These are phyloP conservation scores for Andrena bicolor DNA, from an alignment of 2,888 invertebrate genomes.

Conservation along the genomic window DNA sequence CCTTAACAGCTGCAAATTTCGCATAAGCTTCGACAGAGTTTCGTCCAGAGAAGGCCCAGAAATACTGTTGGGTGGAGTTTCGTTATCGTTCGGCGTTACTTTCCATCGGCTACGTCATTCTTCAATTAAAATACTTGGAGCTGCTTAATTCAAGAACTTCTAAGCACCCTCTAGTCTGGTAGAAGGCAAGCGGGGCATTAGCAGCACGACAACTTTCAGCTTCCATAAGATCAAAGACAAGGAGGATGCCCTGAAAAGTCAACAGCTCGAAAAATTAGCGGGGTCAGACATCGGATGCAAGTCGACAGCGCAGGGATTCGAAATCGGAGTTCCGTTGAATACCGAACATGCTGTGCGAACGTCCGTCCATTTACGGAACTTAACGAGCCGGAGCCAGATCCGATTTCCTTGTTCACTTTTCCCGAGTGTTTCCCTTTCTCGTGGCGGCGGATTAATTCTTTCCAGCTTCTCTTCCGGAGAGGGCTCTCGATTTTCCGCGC, in stretches of 20 bases:
- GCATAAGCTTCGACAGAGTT: not conserved
- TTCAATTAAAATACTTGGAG: not conserved
- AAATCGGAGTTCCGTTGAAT: no score
- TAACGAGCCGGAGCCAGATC: conserved; percentile 34
- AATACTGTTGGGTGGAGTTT: not conserved
- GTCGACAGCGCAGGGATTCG: no score
- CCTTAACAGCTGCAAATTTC: not conserved
- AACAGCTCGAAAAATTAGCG: no score
- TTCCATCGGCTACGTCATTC: not conserved
- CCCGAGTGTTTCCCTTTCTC: conserved; percentile 9
- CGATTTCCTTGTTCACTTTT: conserved; percentile 42
- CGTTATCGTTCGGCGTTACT: not conserved
- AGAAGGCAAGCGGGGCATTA: no score
- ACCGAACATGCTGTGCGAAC: not conserved
- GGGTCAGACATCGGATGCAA: no score
- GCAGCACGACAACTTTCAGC: no score
- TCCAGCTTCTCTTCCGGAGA: conserved; percentile 5
- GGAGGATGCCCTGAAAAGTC: no score
- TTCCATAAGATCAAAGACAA: no score
- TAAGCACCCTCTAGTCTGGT: no score
- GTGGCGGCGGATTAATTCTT: conserved; percentile 37
- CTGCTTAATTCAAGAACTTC: not conserved
- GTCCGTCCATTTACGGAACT: conserved; percentile 1
- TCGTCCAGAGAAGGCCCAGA: not conserved
- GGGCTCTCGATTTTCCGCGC: conserved; percentile 45